Percentiles rank a stretch among this genome's conserved stretches.
phyloP scores from a whole-genome alignment of 2,113 vertebrate species.

The Thunnus maccoyii region DNA sequence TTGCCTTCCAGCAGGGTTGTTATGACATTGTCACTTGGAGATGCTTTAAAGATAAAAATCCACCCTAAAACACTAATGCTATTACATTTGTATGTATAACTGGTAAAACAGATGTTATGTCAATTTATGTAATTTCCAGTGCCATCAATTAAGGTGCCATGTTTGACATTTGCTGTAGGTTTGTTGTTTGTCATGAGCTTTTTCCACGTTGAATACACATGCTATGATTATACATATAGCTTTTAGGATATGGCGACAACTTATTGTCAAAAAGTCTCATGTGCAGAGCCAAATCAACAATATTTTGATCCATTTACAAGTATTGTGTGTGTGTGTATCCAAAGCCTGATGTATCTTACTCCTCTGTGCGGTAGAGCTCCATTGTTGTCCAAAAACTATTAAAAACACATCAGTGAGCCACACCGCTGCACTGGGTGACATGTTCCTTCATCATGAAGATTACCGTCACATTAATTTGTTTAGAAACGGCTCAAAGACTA shows the following conservation, averaged over 20 bases:
- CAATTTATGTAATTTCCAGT: conserved; percentile 1
- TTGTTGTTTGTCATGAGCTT: conserved; percentile 2
- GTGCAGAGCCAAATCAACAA: too few species aligned
- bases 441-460: too few species aligned
- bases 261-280: too few species aligned
- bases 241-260: neutral
- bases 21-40: neutral
- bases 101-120: conserved; percentile 10
- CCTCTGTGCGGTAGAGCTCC: too few species aligned
- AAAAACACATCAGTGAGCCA: too few species aligned
- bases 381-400: too few species aligned
- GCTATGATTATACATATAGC: conserved; percentile 17
- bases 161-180: conserved; percentile 12
- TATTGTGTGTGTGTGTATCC: too few species aligned
- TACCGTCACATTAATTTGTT: too few species aligned
- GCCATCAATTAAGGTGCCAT: neutral
- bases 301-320: too few species aligned
- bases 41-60: conserved; percentile 29
- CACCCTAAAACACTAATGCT: conserved; percentile 19
- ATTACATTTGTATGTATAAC: conserved; percentile 9
- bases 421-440: too few species aligned
- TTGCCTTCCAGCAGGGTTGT: conserved; percentile 31
- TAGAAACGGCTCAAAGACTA: too few species aligned
- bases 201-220: neutral
- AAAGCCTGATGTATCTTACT: too few species aligned